These are phyloP conservation scores for Microchrysa polita DNA, from an alignment of 2,888 invertebrate genomes.

Conservation along the genomic window DNA sequence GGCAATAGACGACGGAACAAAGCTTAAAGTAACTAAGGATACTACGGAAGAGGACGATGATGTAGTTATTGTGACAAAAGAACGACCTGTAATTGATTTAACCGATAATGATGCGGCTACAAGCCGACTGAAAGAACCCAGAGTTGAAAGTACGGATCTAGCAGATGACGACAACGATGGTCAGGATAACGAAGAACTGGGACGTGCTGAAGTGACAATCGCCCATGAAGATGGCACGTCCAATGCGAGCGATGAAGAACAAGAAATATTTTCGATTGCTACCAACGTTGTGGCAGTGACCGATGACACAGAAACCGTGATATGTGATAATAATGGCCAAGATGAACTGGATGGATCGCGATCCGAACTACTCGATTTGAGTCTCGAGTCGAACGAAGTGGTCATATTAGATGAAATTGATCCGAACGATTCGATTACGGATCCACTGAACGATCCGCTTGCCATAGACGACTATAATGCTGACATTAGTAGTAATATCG, in stretches of 20 bases:
- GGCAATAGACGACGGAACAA: background rate
- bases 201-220: too few relatives aligned
- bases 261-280: background rate
- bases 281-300: constrained; percentile 37
- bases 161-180: background rate
- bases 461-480: constrained; percentile 60
- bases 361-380: constrained; percentile 56
- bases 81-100: background rate
- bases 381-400: constrained; percentile 55
- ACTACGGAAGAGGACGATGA: background rate
- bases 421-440: constrained; percentile 57
- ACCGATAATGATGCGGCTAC: background rate
- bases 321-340: constrained; percentile 44
- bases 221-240: background rate
- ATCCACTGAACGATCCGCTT: constrained; percentile 60
- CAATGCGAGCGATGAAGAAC: background rate
- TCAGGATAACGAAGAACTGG: background rate
- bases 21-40: background rate
- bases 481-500: constrained; percentile 47
- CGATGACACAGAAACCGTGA: constrained; percentile 42
- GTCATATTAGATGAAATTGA: constrained; percentile 58
- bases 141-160: background rate
- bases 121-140: background rate
- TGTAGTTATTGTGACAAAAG: background rate
- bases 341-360: constrained; percentile 49